Evolutionary conservation across 1,140 invertebrate species (phyloP), one percentile per base, ranked within the genome.

Genomic region (Cyrtorhinus lividipennis): DNA sequence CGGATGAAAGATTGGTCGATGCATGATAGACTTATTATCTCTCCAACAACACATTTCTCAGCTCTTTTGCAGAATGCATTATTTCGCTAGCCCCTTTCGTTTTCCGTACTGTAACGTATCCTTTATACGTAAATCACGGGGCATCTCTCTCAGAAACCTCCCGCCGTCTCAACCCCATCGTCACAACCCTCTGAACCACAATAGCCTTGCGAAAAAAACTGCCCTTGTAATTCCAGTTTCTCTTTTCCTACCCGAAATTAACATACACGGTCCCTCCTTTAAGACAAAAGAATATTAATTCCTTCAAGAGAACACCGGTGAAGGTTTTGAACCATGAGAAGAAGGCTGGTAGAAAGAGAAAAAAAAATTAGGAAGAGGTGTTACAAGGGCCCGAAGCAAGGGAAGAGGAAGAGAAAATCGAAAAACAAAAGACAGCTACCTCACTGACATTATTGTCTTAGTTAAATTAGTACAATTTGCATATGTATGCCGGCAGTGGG

Each of bases 211-310:
- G 15, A 23, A 56, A 56, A 56, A 56, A 56, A 5, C 5, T 56
- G 5, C 48, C 48, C 48, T 56, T 20, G 30, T 15, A 5, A 38
- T 38, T 15, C 30, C 5, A 38, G 30, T 38, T 38, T 5, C 30
- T 38, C 30, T 38, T 38, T 56, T 20, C 5, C 15, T 5, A 18
- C 22, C 22, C 48, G 15, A 23, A 56, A 56, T 56, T 56, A 56
- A 56, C 48, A 56, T 56, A 56, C 48, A 56, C 48, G 48, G 30
- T 38, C 30, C 15, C 30, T 15, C 15, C 30, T 38, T 38, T 56
- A 18, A 56, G 48, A 61, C 60, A 61, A 61, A 61, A 61, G 60
- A 48, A 61, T 61, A 48, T 61, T 61, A 61, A 61, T 61, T 23
- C 22, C 44, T 24, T 8, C 30, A 38, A 23, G 18, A 56, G 48